Conservation (phyloP, 2,113 vertebrate genomes). For the Mirounga angustirostris region DNA sequence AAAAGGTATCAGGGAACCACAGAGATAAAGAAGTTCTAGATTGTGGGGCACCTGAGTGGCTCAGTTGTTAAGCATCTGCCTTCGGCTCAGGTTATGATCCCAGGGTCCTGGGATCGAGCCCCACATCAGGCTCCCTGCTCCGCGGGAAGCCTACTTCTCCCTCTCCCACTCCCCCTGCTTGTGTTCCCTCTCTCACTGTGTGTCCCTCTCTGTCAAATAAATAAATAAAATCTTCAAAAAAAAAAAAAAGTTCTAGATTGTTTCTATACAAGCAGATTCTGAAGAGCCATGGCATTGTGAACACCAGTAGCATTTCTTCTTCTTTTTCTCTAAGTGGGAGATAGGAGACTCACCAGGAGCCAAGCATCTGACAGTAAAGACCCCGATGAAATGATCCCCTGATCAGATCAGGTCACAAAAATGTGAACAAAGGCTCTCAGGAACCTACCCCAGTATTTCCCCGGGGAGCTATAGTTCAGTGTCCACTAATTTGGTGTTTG, state of each 20-base stretch:
- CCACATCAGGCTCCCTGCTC: too few species aligned
- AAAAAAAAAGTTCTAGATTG: not conserved
- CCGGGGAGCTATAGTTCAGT: not conserved
- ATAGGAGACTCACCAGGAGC: not conserved
- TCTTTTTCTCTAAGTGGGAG: not conserved
- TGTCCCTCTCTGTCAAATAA: too few species aligned
- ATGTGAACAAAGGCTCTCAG: not conserved
- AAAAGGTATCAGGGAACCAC: not conserved
- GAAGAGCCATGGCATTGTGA: too few species aligned
- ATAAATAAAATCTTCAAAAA: too few species aligned
- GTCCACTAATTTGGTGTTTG: too few species aligned
- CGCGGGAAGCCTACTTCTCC: too few species aligned
- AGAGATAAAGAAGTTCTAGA: not conserved
- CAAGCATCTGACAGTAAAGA: not conserved
- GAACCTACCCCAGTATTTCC: not conserved
- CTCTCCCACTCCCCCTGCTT: too few species aligned
- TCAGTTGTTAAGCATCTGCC: too few species aligned
- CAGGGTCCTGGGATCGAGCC: too few species aligned
- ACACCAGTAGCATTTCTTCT: not conserved
- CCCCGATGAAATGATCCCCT: not conserved
- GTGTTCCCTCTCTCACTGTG: too few species aligned
- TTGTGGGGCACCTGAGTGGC: not conserved
- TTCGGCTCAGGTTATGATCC: too few species aligned
- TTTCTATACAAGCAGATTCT: not conserved
- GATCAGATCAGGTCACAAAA: not conserved